A percentile compares a stretch with the other conserved stretches of the same genome.
Evolutionary conservation across 2,113 vertebrate genomes (phyloP).

Genomic region (Agapornis roseicollis): DNA sequence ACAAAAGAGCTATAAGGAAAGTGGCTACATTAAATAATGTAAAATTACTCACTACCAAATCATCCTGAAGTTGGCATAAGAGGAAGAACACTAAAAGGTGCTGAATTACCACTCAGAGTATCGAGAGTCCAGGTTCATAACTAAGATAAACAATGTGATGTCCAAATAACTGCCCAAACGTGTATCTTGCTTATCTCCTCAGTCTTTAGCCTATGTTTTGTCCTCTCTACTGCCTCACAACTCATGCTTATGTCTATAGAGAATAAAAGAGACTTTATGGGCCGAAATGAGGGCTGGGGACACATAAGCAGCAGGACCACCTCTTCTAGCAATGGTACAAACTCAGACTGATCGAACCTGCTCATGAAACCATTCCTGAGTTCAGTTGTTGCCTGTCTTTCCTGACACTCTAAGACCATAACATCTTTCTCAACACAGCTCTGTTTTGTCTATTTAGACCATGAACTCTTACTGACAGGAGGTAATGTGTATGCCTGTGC

Average conservation of each 20-base stretch:
- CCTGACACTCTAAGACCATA: neutral
- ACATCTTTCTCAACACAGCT: neutral
- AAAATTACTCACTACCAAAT: conserved; percentile 41
- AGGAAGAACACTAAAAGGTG: conserved; percentile 17
- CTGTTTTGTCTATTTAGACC: neutral
- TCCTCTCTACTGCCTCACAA: neutral
- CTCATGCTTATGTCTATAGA: accelerated
- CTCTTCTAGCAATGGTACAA: neutral
- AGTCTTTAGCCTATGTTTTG: neutral
- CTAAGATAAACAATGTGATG: accelerated
- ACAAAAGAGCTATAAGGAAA: conserved; percentile 55
- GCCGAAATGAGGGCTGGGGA: neutral
- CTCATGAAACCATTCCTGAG: neutral
- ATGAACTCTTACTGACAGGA: neutral
- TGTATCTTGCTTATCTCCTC: neutral
- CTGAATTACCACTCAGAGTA: conserved; percentile 2
- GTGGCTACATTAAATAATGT: conserved; percentile 50
- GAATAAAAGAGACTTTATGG: neutral
- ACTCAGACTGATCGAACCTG: neutral
- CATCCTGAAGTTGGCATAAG: neutral
- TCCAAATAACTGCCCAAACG: neutral
- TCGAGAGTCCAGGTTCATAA: neutral
- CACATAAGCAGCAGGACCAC: neutral
- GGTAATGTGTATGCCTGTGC: neutral
- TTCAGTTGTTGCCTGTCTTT: neutral